Percentiles rank a stretch among this genome's conserved stretches.
These are phyloP conservation scores for Sterrhoptilus dennistouni DNA, from an alignment of 2,113 vertebrate species.

Conservation along the genomic window DNA sequence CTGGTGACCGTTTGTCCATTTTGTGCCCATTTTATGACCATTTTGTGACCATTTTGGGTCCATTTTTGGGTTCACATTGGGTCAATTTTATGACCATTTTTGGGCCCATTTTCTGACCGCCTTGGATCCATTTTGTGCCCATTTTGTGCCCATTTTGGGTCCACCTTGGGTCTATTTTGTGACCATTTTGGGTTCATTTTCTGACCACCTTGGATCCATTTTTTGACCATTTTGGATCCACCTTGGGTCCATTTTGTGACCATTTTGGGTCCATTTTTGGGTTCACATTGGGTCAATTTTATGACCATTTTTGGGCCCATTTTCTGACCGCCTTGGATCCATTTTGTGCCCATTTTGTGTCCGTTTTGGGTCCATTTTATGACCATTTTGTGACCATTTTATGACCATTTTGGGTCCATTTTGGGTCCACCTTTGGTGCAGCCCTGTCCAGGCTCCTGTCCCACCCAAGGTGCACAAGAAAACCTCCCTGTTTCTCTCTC, in stretches of 20 bases:
- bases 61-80: too few species aligned
- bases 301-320: not conserved
- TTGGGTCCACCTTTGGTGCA: not conserved
- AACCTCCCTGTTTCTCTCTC: not conserved
- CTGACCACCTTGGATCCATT: too few species aligned
- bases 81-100: not conserved
- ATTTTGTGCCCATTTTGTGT: too few species aligned
- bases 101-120: too few species aligned
- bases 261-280: too few species aligned
- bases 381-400: not conserved
- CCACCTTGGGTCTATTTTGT: too few species aligned
- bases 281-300: not conserved
- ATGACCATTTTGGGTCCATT: not conserved
- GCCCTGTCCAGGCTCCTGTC: not conserved
- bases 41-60: too few species aligned
- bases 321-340: not conserved
- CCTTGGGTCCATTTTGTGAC: too few species aligned
- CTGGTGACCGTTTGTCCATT: not conserved
- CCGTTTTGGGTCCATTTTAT: not conserved
- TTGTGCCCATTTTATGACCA: too few species aligned
- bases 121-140: not conserved
- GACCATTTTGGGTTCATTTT: too few species aligned
- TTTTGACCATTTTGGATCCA: too few species aligned
- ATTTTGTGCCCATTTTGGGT: too few species aligned
- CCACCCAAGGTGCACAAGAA: not conserved